phyloP scores from a whole-genome alignment of 1,140 invertebrate species.

The Hesperophylax magnus region DNA sequence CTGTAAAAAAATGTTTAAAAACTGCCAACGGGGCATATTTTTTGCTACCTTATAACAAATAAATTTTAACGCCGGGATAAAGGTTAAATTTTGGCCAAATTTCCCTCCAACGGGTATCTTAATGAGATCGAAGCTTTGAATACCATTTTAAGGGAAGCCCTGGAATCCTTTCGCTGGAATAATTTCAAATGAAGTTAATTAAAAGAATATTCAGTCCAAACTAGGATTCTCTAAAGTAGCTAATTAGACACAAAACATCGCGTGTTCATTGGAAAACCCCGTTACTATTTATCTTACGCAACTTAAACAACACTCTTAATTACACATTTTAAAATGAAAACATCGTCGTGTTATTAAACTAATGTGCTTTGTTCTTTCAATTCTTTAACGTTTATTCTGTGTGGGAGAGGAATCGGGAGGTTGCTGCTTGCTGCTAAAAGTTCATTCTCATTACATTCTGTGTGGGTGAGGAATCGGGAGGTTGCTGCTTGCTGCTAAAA shows the following conservation, averaged over 20 bases:
- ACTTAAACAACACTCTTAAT: too few relatives aligned
- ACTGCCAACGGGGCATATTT: slow-evolving; percentile 16
- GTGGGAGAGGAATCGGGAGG: too few relatives aligned
- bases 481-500: too few relatives aligned
- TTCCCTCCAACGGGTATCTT: slow-evolving; percentile 32
- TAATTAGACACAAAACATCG: slow-evolving; percentile 22
- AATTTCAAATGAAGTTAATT: slow-evolving; percentile 20
- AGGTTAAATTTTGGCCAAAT: slow-evolving; percentile 33
- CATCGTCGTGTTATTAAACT: too few relatives aligned
- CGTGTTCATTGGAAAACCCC: slow-evolving; percentile 3
- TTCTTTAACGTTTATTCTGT: too few relatives aligned
- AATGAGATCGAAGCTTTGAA: slow-evolving; percentile 35
- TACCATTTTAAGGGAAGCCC: slow-evolving; percentile 1
- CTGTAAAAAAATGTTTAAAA: slow-evolving; percentile 22
- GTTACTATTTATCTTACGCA: neutral
- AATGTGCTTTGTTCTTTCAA: too few relatives aligned
- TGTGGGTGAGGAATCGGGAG: too few relatives aligned
- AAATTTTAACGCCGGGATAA: slow-evolving; percentile 29
- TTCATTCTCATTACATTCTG: too few relatives aligned
- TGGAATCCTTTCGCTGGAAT: slow-evolving; percentile 22
- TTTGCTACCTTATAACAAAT: slow-evolving; percentile 18
- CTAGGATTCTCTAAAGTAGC: neutral
- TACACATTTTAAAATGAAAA: too few relatives aligned
- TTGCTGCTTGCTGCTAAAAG: too few relatives aligned
- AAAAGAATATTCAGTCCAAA: slow-evolving; percentile 8